phyloP scores from a whole-genome alignment of 2,888 invertebrate genomes.

The Melanostoma scalare region DNA sequence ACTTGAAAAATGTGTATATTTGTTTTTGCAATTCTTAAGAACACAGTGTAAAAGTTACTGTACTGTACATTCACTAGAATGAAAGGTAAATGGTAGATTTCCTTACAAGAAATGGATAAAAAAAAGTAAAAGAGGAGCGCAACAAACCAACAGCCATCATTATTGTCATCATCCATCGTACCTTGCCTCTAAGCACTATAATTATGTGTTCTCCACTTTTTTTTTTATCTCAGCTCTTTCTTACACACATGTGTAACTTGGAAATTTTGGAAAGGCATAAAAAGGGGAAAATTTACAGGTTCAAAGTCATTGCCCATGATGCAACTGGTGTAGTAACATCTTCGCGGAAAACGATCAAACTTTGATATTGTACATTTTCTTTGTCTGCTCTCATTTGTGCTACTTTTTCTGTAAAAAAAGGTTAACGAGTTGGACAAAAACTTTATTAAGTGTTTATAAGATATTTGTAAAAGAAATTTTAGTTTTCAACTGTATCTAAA shows the following conservation, averaged over 20 bases:
- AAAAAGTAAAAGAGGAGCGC: slow-evolving; percentile 52
- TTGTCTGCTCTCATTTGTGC: too few species aligned
- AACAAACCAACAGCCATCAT: slow-evolving; percentile 57
- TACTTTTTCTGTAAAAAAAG: too few species aligned
- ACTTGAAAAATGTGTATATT: slow-evolving; percentile 47
- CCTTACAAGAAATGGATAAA: slow-evolving; percentile 28
- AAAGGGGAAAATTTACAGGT: slow-evolving; percentile 81
- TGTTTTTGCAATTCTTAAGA: slow-evolving; percentile 26
- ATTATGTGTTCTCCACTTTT: slow-evolving; percentile 63
- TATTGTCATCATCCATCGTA: slow-evolving; percentile 62
- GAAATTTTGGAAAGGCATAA: slow-evolving; percentile 81
- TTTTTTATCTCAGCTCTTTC: slow-evolving; percentile 44
- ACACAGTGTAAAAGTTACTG: too few species aligned
- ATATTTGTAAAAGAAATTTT: too few species aligned
- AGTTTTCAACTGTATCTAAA: too few species aligned
- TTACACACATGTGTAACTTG: slow-evolving; percentile 55
- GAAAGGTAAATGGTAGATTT: slow-evolving; percentile 59
- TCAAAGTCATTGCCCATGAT: slow-evolving; percentile 83
- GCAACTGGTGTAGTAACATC: slow-evolving; percentile 82
- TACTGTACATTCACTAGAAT: slow-evolving; percentile 61
- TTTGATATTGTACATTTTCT: too few species aligned
- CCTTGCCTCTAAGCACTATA: slow-evolving; percentile 53
- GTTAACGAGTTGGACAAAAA: too few species aligned
- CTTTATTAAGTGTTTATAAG: too few species aligned
- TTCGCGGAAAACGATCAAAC: slow-evolving; percentile 48